A percentile compares a stretch with the other conserved stretches of the same genome.
phyloP scores from a whole-genome alignment of 2,113 vertebrate species.

The Dromiciops gliroides region DNA sequence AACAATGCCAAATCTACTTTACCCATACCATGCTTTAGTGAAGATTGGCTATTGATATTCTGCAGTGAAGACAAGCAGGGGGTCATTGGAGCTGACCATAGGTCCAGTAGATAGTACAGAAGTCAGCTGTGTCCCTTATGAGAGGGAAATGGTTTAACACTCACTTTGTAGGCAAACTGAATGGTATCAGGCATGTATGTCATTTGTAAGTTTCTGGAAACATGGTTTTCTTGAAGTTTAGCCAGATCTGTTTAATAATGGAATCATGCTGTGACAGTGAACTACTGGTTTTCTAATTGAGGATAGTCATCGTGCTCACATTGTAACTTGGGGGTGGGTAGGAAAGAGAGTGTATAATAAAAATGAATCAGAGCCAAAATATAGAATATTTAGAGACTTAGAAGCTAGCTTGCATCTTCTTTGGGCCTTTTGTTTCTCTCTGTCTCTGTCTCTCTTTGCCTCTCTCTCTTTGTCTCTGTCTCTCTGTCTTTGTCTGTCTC shows the following conservation, averaged over 20 bases:
- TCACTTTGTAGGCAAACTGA: neutral
- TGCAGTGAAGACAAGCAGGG: neutral
- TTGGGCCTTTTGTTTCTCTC: neutral
- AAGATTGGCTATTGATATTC: neutral
- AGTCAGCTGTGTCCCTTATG: neutral
- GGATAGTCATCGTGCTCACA: neutral
- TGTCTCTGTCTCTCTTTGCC: neutral
- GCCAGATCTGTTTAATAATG: conserved; percentile 50
- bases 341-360: neutral
- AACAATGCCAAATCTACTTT: neutral
- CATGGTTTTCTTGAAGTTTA: conserved; percentile 48
- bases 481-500: neutral
- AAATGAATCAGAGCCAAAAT: conserved; percentile 26
- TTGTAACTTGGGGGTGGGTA: neutral
- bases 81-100: neutral
- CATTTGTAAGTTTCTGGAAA: conserved; percentile 31
- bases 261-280: neutral
- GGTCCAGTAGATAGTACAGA: neutral
- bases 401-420: neutral
- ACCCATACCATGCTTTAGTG: neutral
- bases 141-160: neutral
- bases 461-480: neutral
- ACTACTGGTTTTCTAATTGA: conserved; percentile 40
- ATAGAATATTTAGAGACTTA: neutral
- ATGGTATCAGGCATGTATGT: neutral